Evolutionary conservation across 2,113 vertebrate genomes (phyloP).

Genomic region (Cettia cetti): DNA sequence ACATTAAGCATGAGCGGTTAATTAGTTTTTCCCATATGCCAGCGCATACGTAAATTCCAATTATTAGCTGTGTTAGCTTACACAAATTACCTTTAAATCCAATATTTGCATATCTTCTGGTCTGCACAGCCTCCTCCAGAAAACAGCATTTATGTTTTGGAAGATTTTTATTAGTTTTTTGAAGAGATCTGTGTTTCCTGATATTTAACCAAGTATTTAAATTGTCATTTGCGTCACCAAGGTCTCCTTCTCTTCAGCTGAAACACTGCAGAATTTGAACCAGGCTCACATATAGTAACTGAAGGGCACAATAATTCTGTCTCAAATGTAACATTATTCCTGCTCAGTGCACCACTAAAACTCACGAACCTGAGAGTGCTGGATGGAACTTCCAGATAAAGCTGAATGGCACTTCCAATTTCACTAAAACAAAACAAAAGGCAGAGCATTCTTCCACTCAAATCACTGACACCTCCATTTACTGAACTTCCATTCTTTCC

Average conservation of each 20-base stretch:
- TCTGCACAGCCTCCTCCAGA: background rate
- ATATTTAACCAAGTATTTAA: background rate
- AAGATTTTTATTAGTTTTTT: background rate
- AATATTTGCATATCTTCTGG: background rate
- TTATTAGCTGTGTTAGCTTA: conserved; percentile 8
- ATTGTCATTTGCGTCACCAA: background rate
- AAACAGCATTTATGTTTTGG: background rate
- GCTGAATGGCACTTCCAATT: background rate
- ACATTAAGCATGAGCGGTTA: background rate
- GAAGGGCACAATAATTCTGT: background rate
- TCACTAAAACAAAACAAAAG: background rate
- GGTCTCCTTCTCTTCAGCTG: background rate
- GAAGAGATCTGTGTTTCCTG: background rate
- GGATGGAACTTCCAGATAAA: background rate
- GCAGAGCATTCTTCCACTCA: background rate
- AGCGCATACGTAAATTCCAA: background rate
- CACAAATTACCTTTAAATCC: conserved; percentile 13
- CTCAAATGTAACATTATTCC: background rate
- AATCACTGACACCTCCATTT: background rate
- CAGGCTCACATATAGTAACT: background rate
- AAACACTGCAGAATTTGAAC: background rate
- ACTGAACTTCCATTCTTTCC: background rate
- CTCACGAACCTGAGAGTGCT: background rate
- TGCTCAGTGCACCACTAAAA: background rate
- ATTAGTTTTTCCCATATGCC: conserved; percentile 25